Evolutionary conservation across 2,797 vertebrate genomes (phyloP).

Genomic region (Tympanoctomys barrerae): DNA sequence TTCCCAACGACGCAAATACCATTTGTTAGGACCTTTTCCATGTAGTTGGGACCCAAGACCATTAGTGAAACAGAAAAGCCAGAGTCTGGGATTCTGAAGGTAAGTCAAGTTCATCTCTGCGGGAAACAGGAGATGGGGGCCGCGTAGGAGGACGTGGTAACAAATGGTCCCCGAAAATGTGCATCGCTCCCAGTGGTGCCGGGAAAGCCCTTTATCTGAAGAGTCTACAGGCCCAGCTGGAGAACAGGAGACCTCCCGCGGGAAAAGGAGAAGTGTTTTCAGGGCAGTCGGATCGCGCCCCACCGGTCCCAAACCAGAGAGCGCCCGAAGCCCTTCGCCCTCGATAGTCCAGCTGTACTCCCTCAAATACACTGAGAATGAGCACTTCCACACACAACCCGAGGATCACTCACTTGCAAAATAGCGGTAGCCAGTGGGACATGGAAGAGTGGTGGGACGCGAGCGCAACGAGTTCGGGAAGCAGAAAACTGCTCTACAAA

Average conservation of each 20-base stretch:
- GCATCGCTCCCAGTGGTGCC: conserved; percentile 3
- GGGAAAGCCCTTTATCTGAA: conserved; percentile 74
- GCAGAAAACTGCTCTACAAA: neutral
- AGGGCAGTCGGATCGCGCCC: neutral
- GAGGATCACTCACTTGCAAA: conserved; percentile 38
- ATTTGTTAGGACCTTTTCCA: neutral
- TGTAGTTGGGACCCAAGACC: neutral
- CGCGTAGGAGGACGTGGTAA: neutral
- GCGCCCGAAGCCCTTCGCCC: neutral
- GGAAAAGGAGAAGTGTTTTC: neutral
- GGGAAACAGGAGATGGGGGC: neutral
- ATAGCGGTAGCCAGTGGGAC: neutral
- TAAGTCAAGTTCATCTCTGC: neutral
- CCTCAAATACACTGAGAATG: neutral
- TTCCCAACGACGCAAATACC: neutral
- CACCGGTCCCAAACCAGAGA: neutral
- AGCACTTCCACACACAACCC: neutral
- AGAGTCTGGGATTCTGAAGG: neutral
- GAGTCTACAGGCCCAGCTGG: conserved; percentile 34
- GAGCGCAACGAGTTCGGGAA: neutral
- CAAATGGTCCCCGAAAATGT: conserved; percentile 49
- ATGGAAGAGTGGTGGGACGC: neutral
- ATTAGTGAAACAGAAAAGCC: conserved; percentile 24
- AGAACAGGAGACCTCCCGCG: neutral
- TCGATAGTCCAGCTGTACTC: neutral